phyloP scores from a whole-genome alignment of 2,888 invertebrate genomes.

The Drosophila greeni region DNA sequence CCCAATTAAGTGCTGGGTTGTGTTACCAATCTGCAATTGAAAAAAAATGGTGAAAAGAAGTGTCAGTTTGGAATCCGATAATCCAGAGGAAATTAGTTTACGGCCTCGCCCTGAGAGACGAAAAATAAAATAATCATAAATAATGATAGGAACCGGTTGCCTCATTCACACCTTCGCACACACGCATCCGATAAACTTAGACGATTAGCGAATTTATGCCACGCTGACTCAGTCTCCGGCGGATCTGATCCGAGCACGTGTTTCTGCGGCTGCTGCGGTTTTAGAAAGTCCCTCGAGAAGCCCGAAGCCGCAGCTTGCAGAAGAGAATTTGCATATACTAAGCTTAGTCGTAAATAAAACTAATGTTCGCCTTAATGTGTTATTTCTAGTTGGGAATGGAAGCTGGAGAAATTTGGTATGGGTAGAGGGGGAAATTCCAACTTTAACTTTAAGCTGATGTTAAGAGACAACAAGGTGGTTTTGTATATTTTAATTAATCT shows the following conservation, averaged over 20 bases:
- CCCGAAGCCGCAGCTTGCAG: slow-evolving; percentile 33
- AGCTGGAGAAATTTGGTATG: slow-evolving; percentile 1
- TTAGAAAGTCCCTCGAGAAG: slow-evolving; percentile 60
- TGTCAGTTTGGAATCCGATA: slow-evolving; percentile 12
- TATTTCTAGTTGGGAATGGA: slow-evolving; percentile 11
- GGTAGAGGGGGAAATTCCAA: slow-evolving; percentile 1
- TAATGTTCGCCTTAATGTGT: slow-evolving; percentile 33
- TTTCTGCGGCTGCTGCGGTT: slow-evolving; percentile 62
- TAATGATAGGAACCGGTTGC: slow-evolving; percentile 47
- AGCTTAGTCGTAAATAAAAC: slow-evolving; percentile 39
- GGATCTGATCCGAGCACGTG: slow-evolving; percentile 37
- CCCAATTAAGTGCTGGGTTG: slow-evolving; percentile 55
- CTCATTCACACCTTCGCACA: slow-evolving; percentile 48
- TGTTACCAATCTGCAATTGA: slow-evolving; percentile 52
- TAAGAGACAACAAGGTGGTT: not conserved
- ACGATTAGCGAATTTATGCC: slow-evolving; percentile 39
- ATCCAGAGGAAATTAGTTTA: slow-evolving; percentile 15
- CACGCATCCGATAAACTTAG: slow-evolving; percentile 28
- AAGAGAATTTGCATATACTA: slow-evolving; percentile 48
- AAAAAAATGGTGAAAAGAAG: slow-evolving; percentile 23
- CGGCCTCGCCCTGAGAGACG: slow-evolving; percentile 13
- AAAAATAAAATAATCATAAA: slow-evolving; percentile 18
- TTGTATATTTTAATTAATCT: not conserved
- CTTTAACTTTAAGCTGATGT: not conserved
- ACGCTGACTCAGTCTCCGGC: slow-evolving; percentile 32